Conservation (phyloP, 2,888 invertebrate species). For the Cybosia mesomella region DNA sequence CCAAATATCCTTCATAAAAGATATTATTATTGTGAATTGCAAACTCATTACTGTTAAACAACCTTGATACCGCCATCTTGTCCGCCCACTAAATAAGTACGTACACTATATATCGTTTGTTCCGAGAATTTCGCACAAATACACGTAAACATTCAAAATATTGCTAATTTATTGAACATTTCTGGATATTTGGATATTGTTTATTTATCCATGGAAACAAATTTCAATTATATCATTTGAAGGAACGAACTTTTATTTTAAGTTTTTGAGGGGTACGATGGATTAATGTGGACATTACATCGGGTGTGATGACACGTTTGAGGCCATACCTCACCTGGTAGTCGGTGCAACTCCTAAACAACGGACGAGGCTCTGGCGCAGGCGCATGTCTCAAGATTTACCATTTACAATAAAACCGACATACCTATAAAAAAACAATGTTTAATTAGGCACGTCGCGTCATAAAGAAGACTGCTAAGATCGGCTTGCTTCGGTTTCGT, state of each 20-base stretch:
- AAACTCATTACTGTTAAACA: background rate
- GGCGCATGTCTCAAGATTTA: too few relatives aligned
- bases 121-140: conserved; percentile 16
- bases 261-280: conserved; percentile 25
- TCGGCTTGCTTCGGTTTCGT: too few relatives aligned
- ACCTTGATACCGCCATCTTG: background rate
- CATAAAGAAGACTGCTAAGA: too few relatives aligned
- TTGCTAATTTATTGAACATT: conserved; percentile 11
- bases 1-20: background rate
- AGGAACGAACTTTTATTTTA: conserved; percentile 54
- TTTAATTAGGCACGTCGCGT: too few relatives aligned
- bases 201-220: conserved; percentile 53
- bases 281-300: conserved; percentile 35
- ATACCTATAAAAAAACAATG: too few relatives aligned
- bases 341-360: too few relatives aligned
- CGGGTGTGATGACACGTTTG: too few relatives aligned
- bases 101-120: background rate
- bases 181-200: conserved; percentile 36
- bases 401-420: too few relatives aligned
- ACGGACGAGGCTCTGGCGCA: too few relatives aligned
- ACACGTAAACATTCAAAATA: conserved; percentile 17
- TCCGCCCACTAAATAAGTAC: background rate
- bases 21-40: background rate
- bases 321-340: too few relatives aligned
- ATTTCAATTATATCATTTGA: conserved; percentile 58